These are phyloP conservation scores for Coccyzus lansbergi DNA, from an alignment of 2,797 vertebrate genomes.

Conservation along the genomic window DNA sequence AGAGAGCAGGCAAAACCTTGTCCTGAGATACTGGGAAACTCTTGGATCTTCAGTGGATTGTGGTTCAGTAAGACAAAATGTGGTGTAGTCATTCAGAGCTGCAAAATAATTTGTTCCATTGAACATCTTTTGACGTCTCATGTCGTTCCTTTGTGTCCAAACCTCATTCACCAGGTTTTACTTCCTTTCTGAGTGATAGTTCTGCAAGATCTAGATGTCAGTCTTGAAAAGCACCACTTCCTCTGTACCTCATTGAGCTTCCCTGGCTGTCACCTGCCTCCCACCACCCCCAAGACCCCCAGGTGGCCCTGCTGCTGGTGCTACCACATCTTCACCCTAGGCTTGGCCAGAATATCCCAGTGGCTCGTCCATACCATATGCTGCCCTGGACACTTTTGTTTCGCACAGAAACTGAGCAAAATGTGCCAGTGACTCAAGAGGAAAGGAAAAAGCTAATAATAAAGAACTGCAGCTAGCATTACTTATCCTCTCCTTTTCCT, in stretches of 20 bases:
- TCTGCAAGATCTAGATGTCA: background rate
- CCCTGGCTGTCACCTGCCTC: background rate
- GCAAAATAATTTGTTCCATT: background rate
- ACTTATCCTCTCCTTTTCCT: background rate
- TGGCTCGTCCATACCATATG: fast-evolving
- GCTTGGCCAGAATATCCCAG: background rate
- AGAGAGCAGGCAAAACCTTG: background rate
- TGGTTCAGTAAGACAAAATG: background rate
- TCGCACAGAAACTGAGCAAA: background rate
- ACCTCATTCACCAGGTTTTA: conserved; percentile 1
- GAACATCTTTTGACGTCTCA: background rate
- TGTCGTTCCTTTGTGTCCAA: conserved; percentile 36
- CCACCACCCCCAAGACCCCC: background rate
- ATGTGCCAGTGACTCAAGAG: background rate
- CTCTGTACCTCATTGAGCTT: background rate
- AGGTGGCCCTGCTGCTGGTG: background rate
- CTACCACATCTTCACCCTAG: background rate
- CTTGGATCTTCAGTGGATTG: background rate
- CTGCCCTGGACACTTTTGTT: background rate
- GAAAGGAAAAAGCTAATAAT: background rate
- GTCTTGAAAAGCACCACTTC: background rate
- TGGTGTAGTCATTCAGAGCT: background rate
- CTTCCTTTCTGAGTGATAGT: conserved; percentile 28
- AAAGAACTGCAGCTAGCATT: background rate
- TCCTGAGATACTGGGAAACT: background rate